These are phyloP conservation scores for Panthera tigris DNA, from an alignment of 2,113 vertebrate species.

Conservation along the genomic window DNA sequence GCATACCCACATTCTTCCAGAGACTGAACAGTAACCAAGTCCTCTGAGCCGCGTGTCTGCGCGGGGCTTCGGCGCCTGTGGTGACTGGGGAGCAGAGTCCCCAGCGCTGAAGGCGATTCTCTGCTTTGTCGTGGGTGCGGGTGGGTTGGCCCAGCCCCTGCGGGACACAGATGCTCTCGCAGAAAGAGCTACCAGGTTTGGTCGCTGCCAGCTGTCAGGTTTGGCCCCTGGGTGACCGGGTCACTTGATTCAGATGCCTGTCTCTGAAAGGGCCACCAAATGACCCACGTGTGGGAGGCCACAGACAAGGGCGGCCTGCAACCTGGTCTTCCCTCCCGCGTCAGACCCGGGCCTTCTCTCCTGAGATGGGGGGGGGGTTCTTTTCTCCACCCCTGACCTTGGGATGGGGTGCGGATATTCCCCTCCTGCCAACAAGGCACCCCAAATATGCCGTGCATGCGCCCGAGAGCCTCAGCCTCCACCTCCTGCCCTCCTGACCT, in stretches of 20 bases:
- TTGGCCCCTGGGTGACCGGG: accelerated
- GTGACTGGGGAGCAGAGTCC: neutral
- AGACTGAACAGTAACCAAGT: neutral
- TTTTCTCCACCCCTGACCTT: neutral
- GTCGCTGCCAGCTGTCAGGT: too few species aligned
- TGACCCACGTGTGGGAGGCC: neutral
- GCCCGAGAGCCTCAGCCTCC: neutral
- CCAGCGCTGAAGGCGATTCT: neutral
- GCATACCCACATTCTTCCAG: neutral
- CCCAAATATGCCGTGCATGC: neutral
- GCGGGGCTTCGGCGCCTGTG: neutral
- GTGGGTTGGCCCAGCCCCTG: too few species aligned
- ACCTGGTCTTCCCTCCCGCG: neutral
- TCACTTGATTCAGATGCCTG: neutral
- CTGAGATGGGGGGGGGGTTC: neutral
- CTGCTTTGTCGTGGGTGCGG: too few species aligned
- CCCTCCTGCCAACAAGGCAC: neutral
- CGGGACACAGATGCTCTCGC: neutral
- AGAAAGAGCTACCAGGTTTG: neutral
- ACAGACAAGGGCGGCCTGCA: neutral
- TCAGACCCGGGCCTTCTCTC: neutral
- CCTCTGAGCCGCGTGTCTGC: too few species aligned
- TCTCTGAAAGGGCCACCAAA: neutral
- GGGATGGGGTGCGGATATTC: neutral
- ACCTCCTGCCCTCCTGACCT: neutral